Conservation (phyloP, 2,888 invertebrate species). For the Clivina fossor region DNA sequence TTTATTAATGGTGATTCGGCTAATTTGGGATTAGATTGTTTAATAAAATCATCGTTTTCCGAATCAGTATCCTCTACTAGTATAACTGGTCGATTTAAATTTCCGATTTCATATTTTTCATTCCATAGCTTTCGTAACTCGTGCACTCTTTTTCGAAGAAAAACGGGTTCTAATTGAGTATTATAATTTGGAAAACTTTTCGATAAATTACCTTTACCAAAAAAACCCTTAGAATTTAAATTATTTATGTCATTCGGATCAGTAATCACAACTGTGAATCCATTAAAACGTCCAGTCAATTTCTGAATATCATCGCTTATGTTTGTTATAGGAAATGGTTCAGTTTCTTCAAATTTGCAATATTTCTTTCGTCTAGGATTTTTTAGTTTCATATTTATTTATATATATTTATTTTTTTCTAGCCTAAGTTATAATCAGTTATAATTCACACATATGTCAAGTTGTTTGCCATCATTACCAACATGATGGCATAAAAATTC, state of each 20-base stretch:
- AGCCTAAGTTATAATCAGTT: not conserved
- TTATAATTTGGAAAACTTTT: slow-evolving; percentile 48
- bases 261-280: slow-evolving; percentile 65
- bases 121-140: slow-evolving; percentile 60
- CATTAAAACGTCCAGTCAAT: slow-evolving; percentile 67
- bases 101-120: slow-evolving; percentile 47
- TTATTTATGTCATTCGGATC: slow-evolving; percentile 61
- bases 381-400: slow-evolving; percentile 25
- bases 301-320: slow-evolving; percentile 55
- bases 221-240: slow-evolving; percentile 72
- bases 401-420: too few species aligned
- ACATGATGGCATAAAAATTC: slow-evolving; percentile 5
- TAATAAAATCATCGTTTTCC: slow-evolving; percentile 65
- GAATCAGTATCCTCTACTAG: slow-evolving; percentile 68
- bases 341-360: slow-evolving; percentile 12
- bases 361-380: slow-evolving; percentile 24
- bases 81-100: slow-evolving; percentile 53
- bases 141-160: slow-evolving; percentile 65
- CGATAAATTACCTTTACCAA: slow-evolving; percentile 67
- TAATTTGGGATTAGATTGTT: slow-evolving; percentile 61
- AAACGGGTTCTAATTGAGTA: slow-evolving; percentile 51
- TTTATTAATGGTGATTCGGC: slow-evolving; percentile 60
- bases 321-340: slow-evolving; percentile 42
- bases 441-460: slow-evolving; percentile 2
- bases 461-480: slow-evolving; percentile 3